Evolutionary conservation across 2,797 vertebrate species (phyloP).

Genomic region (Discoglossus pictus): DNA sequence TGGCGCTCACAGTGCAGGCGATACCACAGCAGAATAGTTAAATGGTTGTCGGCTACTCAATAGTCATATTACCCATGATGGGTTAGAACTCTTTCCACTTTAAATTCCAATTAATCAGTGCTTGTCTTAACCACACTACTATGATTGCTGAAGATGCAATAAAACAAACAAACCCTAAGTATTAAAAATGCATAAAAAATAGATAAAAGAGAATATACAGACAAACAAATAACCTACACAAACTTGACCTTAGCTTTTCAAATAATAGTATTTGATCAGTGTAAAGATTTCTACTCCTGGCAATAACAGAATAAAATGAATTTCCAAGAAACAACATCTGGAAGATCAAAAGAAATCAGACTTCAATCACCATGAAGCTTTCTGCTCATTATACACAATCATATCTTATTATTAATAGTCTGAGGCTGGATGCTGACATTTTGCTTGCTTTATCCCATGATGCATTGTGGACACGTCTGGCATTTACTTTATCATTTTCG

Average conservation of each 20-base stretch:
- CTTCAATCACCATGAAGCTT: slow-evolving; percentile 79
- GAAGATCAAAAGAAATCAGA: slow-evolving; percentile 74
- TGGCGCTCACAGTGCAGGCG: no score
- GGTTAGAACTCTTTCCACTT: background rate
- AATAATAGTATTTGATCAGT: slow-evolving; percentile 58
- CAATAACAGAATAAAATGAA: slow-evolving; percentile 69
- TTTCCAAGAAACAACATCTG: slow-evolving; percentile 76
- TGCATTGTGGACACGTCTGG: slow-evolving; percentile 82
- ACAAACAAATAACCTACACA: slow-evolving; percentile 19
- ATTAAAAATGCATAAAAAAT: slow-evolving; percentile 28
- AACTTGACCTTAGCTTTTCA: slow-evolving; percentile 47
- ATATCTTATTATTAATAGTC: slow-evolving; percentile 80
- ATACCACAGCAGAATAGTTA: no score
- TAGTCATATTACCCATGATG: background rate
- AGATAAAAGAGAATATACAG: slow-evolving; percentile 39
- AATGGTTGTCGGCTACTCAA: no score
- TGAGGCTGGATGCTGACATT: slow-evolving; percentile 76
- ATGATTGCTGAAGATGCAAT: background rate
- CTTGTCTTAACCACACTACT: background rate
- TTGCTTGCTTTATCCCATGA: slow-evolving; percentile 79
- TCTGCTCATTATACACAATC: slow-evolving; percentile 76
- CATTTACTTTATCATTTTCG: slow-evolving; percentile 82
- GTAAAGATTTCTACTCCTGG: slow-evolving; percentile 66
- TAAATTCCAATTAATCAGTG: background rate
- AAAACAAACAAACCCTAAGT: slow-evolving; percentile 4